Conservation (phyloP, 1,140 invertebrate genomes). For the Ceratitis capitata region DNA sequence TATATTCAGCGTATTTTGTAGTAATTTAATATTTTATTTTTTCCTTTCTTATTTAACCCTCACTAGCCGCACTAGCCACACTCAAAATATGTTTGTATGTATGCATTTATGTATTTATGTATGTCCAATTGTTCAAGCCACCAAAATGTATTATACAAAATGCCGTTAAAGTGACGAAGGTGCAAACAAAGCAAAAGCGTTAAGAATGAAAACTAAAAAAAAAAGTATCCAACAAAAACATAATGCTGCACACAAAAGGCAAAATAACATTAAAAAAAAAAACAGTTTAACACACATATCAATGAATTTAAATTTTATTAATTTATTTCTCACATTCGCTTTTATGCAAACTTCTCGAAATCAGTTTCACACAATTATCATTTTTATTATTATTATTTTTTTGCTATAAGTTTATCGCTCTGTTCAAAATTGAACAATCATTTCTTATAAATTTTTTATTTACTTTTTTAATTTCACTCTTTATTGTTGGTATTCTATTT, state of each 20-base stretch:
- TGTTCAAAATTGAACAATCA: background rate
- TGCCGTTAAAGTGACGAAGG: constrained; percentile 18
- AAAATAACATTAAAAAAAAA: background rate
- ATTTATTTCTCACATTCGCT: background rate
- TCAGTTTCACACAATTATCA: background rate
- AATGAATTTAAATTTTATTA: constrained; percentile 1
- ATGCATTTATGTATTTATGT: too few species aligned
- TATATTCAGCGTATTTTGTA: background rate
- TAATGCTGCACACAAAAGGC: background rate
- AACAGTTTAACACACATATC: background rate
- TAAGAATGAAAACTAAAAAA: background rate
- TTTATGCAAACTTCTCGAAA: background rate
- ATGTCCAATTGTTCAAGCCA: background rate
- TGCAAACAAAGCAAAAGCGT: background rate
- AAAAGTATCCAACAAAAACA: background rate
- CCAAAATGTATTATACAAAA: background rate
- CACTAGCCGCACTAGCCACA: too few species aligned
- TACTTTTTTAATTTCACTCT: background rate
- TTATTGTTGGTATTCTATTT: background rate
- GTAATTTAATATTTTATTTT: background rate
- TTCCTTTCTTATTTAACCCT: background rate
- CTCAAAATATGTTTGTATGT: too few species aligned
- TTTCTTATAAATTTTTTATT: background rate
- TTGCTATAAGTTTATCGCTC: background rate
- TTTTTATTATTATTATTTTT: background rate